These are phyloP conservation scores for Gymnopithys bicolor DNA, from an alignment of 2,797 vertebrate species.

Conservation along the genomic window DNA sequence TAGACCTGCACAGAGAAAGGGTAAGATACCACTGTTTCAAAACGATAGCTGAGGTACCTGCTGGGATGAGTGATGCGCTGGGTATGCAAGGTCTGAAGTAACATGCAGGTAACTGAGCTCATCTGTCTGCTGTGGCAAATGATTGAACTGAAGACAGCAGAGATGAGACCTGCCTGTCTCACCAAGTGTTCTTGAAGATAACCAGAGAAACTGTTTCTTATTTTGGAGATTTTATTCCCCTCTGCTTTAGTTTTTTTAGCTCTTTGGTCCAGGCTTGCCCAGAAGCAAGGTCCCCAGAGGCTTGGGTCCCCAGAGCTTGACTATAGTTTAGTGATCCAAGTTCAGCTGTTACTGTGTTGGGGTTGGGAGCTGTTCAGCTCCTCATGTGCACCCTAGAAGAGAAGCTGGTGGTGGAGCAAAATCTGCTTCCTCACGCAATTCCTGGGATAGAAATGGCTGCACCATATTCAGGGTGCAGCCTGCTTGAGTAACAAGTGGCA, in stretches of 20 bases:
- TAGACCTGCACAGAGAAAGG: neutral
- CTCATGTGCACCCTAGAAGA: neutral
- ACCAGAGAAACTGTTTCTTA: neutral
- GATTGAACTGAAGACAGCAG: neutral
- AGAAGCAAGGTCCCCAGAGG: neutral
- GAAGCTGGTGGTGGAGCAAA: accelerated
- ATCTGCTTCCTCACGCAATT: neutral
- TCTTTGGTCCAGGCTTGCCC: neutral
- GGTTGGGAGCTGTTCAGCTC: neutral
- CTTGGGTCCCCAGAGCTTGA: neutral
- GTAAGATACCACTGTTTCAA: neutral
- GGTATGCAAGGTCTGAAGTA: neutral
- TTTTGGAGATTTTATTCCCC: neutral
- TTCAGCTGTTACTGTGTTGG: neutral
- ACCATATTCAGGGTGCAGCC: neutral
- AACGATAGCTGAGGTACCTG: neutral
- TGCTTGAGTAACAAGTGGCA: accelerated
- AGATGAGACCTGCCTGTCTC: neutral
- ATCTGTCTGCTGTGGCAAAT: neutral
- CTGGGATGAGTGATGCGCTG: neutral
- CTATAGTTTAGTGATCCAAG: neutral
- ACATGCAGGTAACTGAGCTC: neutral
- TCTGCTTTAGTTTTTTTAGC: neutral
- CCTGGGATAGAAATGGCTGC: neutral
- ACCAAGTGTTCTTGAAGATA: neutral